Evolutionary conservation across 2,888 invertebrate genomes (phyloP), one percentile per base, ranked within the genome.

Genomic region (Parnassius mnemosyne): DNA sequence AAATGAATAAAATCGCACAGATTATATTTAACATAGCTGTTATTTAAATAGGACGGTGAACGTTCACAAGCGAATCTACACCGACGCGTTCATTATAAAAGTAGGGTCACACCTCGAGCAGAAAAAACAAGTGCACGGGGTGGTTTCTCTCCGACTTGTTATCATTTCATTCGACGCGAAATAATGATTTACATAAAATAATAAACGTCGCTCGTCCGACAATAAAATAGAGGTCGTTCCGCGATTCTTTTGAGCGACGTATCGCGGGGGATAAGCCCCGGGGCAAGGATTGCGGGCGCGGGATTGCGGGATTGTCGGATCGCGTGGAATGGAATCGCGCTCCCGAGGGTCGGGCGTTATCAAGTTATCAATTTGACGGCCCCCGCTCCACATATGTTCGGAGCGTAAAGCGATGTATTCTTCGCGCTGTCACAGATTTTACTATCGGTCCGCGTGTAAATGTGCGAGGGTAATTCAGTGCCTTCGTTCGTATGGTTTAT

Each of bases 331-430:
- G 57, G 56, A 52, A 52, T 47, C 56, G 59, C 60, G 63, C 62
- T 72, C 73, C 70, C 69, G 65, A 63, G 77, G 80, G 78, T 70
- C 73, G 77, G 72, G 72, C 76, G 84, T 87, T 87, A 87, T 86
- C 85, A 83, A 85, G 85, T 87, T 88, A 88, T 87, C 88, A 87
- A 86, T 87, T 85, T 81, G 79, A 74, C 76, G 76, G 76, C 70
- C 76, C 76, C 69, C 69, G 69, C 69, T 52, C 16, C 68, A 71
- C 75, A 72, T 76, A 71, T 69, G 71, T 59, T 50, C 54, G 61
- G 52, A 60, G 53, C 57, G 44, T 54, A 50, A 49, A 57, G 58
- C 63, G 59, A 61, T 65, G 44, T 20, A 34, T 62, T 64, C 65
- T 64, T 53, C 56, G 58, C 25, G 20, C 16, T 41, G 60, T 42